Base-by-base conservation (phyloP, 1,140 invertebrate species). In the Geopemphigus sp. region DNA sequence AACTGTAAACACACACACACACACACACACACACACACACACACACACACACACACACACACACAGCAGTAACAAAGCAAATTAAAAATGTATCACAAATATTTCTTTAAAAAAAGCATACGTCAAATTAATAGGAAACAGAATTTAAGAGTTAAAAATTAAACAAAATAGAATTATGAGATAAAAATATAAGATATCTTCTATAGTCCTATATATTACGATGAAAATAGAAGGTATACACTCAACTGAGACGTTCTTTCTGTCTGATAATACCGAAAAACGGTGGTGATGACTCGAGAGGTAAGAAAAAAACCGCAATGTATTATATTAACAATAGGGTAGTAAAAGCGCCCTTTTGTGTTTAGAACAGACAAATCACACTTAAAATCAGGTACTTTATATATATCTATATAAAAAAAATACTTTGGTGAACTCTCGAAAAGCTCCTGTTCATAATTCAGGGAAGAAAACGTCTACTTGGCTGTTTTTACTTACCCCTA, bases 311-410 rank as follows among this genome's bases (percentile, higher is more conserved):
- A 78, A 63, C 57, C 17, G 74, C 32, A 63, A 78, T 78, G 74
- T 61, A 63, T 78, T 78, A 78, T 78, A 63, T 78, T 78, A 78
- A 78, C 74, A 78, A 78, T 47, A 78, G 74, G 56, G 54, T 45
- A 26, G 56, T 78, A 63, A 78, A 78, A 78, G 57, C 32, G 39
- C 56, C 22, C 74, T 78, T 78, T 78, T 78, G 74, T 78, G 74
- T 78, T 78, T 78, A 78, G 39, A 61, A 78, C 74, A 63, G 74
- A 78, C 56, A 61, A 78, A 78, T 78, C 74, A 78, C 74, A 78
- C 74, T 78, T 78, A 78, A 78, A 78, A 78, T 63, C 54, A 78
- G 74, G 74, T 63, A 61, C 74, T 78, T 78, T 39, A 74, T 57
- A 47, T 39, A 15, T 22, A 74, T n/a, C 14, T 45, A 59, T 54